A percentile compares a stretch with the other conserved stretches of the same genome.
These are phyloP conservation scores for Penaeus japonicus DNA, from an alignment of 1,140 invertebrate genomes.

Conservation along the genomic window DNA sequence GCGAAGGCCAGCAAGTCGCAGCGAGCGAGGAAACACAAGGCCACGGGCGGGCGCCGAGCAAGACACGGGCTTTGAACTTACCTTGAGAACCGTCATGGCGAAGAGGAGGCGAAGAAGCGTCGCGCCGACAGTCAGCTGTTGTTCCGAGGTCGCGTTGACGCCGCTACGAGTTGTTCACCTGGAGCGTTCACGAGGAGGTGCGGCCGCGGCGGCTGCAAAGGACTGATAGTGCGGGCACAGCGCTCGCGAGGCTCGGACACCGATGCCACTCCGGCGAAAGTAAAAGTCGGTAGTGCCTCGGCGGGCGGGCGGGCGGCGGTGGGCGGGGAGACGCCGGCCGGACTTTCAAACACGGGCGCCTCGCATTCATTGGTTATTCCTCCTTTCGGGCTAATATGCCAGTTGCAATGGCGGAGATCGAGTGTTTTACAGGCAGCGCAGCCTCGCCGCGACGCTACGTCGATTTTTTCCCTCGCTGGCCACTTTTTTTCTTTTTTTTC, in stretches of 20 bases:
- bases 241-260: neutral
- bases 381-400: neutral
- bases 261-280: neutral
- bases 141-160: no score
- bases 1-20: no score
- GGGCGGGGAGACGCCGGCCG: neutral
- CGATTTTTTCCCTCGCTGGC: no score
- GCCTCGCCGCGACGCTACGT: no score
- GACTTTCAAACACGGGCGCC: neutral
- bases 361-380: slow-evolving; percentile 1
- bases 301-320: neutral
- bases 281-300: neutral
- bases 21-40: no score
- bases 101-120: no score
- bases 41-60: no score
- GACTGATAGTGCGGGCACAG: neutral
- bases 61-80: no score
- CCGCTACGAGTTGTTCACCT: no score
- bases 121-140: no score
- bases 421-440: neutral
- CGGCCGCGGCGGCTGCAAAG: neutral
- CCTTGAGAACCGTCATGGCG: no score
- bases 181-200: neutral
- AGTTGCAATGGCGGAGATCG: neutral
- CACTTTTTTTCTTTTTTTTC: no score